Evolutionary conservation across 2,888 invertebrate genomes (phyloP).

Genomic region (Autographa gamma): DNA sequence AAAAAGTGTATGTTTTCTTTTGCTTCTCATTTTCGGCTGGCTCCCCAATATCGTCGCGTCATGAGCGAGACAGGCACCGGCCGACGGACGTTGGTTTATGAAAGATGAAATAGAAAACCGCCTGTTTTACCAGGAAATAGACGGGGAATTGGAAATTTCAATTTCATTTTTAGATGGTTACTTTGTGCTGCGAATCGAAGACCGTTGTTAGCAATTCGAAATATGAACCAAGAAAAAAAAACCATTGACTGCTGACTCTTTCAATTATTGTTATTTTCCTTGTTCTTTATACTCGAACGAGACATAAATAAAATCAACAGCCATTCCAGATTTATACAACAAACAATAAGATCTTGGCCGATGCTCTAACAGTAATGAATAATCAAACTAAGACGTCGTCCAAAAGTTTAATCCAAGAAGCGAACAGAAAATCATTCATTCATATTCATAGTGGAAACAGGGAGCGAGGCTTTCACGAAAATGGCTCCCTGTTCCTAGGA

Average conservation of each 20-base stretch:
- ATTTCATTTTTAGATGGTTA: slow-evolving; percentile 78
- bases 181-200: slow-evolving; percentile 73
- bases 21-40: slow-evolving; percentile 85
- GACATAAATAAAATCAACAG: neutral
- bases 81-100: slow-evolving; percentile 71
- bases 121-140: slow-evolving; percentile 85
- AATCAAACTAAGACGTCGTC: slow-evolving; percentile 51
- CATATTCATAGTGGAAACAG: slow-evolving; percentile 85
- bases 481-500: slow-evolving; percentile 83
- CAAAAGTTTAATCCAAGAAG: slow-evolving; percentile 83
- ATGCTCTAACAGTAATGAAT: slow-evolving; percentile 44
- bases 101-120: slow-evolving; percentile 82
- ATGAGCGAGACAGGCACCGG: slow-evolving; percentile 78
- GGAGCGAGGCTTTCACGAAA: slow-evolving; percentile 85
- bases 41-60: slow-evolving; percentile 84
- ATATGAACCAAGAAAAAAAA: slow-evolving; percentile 43
- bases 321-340: neutral
- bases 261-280: neutral
- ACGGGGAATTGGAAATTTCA: slow-evolving; percentile 83
- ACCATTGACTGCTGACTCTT: slow-evolving; percentile 7
- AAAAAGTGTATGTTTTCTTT: slow-evolving; percentile 84
- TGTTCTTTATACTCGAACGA: neutral
- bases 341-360: slow-evolving; percentile 19
- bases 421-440: slow-evolving; percentile 84
- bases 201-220: slow-evolving; percentile 55